These are phyloP conservation scores for Coilia nasus DNA, from an alignment of 2,797 vertebrate genomes.

Conservation along the genomic window DNA sequence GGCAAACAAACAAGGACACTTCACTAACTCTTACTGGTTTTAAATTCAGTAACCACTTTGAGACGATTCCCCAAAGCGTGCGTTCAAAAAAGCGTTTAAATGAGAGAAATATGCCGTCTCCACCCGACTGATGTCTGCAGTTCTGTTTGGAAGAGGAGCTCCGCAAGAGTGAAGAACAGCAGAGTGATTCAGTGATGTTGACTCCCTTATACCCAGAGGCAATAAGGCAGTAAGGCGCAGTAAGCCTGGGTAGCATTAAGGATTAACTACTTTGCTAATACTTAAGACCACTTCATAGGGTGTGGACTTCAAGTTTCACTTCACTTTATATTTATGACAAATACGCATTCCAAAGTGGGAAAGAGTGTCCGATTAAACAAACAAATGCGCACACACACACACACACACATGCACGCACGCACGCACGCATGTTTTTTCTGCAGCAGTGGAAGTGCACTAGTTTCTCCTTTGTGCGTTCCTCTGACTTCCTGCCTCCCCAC, in stretches of 20 bases:
- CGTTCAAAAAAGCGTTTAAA: no score
- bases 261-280: conserved; percentile 10
- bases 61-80: no score
- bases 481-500: not conserved
- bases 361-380: not conserved
- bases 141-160: no score
- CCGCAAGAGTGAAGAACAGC: no score
- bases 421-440: not conserved
- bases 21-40: no score
- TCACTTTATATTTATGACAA: not conserved
- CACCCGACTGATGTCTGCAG: no score
- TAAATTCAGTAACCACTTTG: no score
- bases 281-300: conserved; percentile 52
- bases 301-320: not conserved
- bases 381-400: not conserved
- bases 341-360: not conserved
- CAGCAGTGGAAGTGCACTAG: not conserved
- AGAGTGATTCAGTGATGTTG: not conserved
- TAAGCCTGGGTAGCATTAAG: not conserved
- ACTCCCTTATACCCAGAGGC: not conserved
- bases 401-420: not conserved
- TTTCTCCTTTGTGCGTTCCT: not conserved
- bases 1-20: no score
- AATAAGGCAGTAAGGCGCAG: not conserved
- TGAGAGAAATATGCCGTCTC: not conserved